These are phyloP conservation scores for Adrianichthys oophorus DNA, from an alignment of 2,797 vertebrate species.

Conservation along the genomic window DNA sequence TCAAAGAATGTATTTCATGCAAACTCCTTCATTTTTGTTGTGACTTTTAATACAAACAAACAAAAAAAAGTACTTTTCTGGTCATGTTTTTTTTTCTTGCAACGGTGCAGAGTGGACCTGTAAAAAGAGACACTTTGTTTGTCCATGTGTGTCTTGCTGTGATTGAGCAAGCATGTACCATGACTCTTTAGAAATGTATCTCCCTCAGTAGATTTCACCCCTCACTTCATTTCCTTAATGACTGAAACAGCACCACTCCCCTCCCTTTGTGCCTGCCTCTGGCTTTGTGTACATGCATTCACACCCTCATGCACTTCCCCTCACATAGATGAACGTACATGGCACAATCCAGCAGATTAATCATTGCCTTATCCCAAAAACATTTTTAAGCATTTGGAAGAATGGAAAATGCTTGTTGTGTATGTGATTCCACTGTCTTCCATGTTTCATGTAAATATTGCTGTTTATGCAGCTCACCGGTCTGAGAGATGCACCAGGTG, in stretches of 20 bases:
- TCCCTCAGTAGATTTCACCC: conserved; percentile 68
- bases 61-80: too few relatives aligned
- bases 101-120: conserved; percentile 38
- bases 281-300: conserved; percentile 16
- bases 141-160: conserved; percentile 40
- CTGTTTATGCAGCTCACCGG: too few relatives aligned
- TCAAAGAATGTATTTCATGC: too few relatives aligned
- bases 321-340: neutral
- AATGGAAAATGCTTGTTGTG: too few relatives aligned
- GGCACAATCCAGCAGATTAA: neutral
- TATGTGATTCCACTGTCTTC: too few relatives aligned
- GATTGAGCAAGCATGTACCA: conserved; percentile 70
- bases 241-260: conserved; percentile 57
- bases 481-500: too few relatives aligned
- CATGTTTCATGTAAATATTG: too few relatives aligned
- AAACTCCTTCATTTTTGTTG: too few relatives aligned
- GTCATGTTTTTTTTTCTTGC: too few relatives aligned
- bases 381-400: too few relatives aligned
- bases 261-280: conserved; percentile 34
- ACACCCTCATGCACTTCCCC: conserved; percentile 7
- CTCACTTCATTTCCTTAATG: conserved; percentile 75
- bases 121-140: conserved; percentile 57
- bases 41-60: too few relatives aligned
- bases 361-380: too few relatives aligned
- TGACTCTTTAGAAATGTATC: conserved; percentile 69